A percentile compares a stretch with the other conserved stretches of the same genome.
Evolutionary conservation across 2,888 invertebrate genomes (phyloP).

Genomic region (Standfussiana lucernea): DNA sequence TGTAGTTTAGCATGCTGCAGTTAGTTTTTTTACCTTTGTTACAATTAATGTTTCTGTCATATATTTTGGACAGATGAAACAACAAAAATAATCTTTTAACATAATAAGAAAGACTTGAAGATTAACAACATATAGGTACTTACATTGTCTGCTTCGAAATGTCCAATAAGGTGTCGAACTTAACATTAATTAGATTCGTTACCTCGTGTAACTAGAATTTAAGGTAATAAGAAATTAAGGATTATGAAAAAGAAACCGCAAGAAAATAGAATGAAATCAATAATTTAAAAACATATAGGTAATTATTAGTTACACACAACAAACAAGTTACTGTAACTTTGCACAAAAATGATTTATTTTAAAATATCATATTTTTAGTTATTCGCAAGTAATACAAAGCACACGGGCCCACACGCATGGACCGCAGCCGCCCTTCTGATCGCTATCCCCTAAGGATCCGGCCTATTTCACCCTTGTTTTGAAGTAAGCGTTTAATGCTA

Average conservation of each 20-base stretch:
- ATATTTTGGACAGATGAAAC: not conserved
- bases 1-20: slow-evolving; percentile 7
- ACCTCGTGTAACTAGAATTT: not conserved
- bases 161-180: not conserved
- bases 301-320: not conserved
- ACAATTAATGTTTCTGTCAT: not conserved
- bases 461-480: slow-evolving; percentile 37
- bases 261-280: not conserved
- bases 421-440: slow-evolving; percentile 34
- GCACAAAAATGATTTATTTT: not conserved
- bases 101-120: not conserved
- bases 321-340: not conserved
- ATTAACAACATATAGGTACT: not conserved
- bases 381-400: slow-evolving; percentile 48
- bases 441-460: slow-evolving; percentile 14
- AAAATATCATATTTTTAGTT: slow-evolving; percentile 15
- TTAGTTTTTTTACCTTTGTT: not conserved
- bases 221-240: not conserved
- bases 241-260: not conserved
- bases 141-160: not conserved
- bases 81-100: not conserved
- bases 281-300: not conserved
- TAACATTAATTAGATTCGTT: too few relatives aligned
- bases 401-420: slow-evolving; percentile 23
- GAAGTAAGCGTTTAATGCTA: slow-evolving; percentile 12